Percentiles rank a stretch among this genome's conserved stretches.
Evolutionary conservation across 2,888 invertebrate species (phyloP).

Genomic region (Drosophila gaucha): DNA sequence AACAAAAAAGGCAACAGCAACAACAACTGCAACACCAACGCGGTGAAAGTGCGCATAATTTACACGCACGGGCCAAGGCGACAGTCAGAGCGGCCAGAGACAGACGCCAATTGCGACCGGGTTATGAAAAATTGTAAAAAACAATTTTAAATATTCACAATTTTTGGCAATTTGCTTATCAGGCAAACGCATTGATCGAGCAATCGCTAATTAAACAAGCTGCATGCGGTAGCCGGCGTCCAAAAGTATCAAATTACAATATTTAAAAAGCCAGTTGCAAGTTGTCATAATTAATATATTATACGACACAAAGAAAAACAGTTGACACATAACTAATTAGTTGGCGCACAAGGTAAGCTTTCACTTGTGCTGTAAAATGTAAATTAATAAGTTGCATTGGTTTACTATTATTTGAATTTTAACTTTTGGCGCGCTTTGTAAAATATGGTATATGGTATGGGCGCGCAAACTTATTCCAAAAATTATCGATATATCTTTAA

Average conservation of each 20-base stretch:
- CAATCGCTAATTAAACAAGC: slow-evolving; percentile 67
- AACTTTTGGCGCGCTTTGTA: slow-evolving; percentile 8
- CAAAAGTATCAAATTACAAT: slow-evolving; percentile 54
- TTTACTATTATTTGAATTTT: background rate
- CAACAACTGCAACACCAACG: slow-evolving; percentile 47
- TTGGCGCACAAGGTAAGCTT: slow-evolving; percentile 31
- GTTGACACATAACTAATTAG: slow-evolving; percentile 41
- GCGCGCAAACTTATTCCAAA: background rate
- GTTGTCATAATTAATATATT: slow-evolving; percentile 74
- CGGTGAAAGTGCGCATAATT: slow-evolving; percentile 78
- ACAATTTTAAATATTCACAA: slow-evolving; percentile 49
- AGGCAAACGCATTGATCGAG: slow-evolving; percentile 33
- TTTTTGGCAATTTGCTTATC: slow-evolving; percentile 74
- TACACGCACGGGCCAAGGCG: slow-evolving; percentile 64
- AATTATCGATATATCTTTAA: background rate
- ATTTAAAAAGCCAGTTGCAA: slow-evolving; percentile 34
- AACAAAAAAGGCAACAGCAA: no score
- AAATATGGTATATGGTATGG: slow-evolving; percentile 21
- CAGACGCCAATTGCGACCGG: slow-evolving; percentile 9
- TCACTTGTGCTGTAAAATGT: slow-evolving; percentile 39
- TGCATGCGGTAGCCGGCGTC: slow-evolving; percentile 62
- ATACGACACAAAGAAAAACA: slow-evolving; percentile 25
- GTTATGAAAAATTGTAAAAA: slow-evolving; percentile 33
- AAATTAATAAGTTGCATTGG: background rate
- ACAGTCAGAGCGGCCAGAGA: background rate